These are phyloP conservation scores for Myopa tessellatipennis DNA, from an alignment of 2,888 invertebrate genomes.

Conservation along the genomic window DNA sequence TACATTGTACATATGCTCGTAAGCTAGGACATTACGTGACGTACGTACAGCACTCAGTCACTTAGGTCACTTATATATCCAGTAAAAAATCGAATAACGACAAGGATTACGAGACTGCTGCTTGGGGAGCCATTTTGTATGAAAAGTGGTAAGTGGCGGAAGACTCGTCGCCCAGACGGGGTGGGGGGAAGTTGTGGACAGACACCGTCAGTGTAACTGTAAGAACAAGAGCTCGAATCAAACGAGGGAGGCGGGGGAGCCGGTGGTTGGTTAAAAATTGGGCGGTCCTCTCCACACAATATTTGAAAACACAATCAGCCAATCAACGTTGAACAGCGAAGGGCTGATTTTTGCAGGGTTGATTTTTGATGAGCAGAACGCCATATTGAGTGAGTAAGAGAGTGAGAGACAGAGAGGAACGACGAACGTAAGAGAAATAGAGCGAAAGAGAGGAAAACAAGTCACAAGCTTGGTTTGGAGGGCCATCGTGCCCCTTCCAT, in stretches of 20 bases:
- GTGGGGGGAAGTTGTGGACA: neutral
- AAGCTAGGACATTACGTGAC: constrained; percentile 8
- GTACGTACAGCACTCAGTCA: neutral
- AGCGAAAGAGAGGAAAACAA: neutral
- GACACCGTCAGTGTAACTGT: no score
- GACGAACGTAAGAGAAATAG: neutral
- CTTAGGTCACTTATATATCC: constrained; percentile 36
- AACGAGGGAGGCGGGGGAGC: neutral
- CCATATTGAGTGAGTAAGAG: neutral
- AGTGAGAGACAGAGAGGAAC: no score
- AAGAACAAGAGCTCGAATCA: neutral
- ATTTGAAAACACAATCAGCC: constrained; percentile 8
- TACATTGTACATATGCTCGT: neutral
- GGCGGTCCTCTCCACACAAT: neutral
- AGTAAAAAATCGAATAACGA: constrained; percentile 26
- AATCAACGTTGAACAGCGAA: constrained; percentile 30
- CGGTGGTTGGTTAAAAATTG: neutral
- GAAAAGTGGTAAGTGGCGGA: neutral
- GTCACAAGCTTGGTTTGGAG: neutral
- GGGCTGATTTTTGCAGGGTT: neutral
- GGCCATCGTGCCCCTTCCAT: neutral
- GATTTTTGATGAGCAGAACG: neutral
- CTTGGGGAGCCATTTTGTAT: constrained; percentile 14
- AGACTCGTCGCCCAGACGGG: no score
- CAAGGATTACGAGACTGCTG: constrained; percentile 26